phyloP scores from a whole-genome alignment of 2,888 invertebrate species.

The Andrena praecox region DNA sequence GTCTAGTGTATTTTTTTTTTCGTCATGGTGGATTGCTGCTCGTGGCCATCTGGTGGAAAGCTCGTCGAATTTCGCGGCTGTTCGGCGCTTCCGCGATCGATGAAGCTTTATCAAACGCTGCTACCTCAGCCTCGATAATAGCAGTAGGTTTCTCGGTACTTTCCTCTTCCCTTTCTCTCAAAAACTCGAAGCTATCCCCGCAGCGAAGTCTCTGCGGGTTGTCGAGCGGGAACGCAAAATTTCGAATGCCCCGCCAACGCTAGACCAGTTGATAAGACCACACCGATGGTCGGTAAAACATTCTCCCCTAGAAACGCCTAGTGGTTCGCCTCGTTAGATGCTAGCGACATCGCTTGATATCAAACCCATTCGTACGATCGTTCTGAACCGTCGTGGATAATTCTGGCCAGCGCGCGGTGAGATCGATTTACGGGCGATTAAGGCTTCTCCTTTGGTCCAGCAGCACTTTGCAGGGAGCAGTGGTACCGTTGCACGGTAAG shows the following conservation, averaged over 20 bases:
- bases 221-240: background rate
- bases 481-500: conserved; percentile 32
- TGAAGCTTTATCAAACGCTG: conserved; percentile 28
- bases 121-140: background rate
- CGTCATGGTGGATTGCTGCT: background rate
- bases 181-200: background rate
- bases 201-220: background rate
- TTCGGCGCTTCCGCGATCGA: conserved; percentile 36
- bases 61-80: background rate
- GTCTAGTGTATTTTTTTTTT: conserved; percentile 10
- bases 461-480: background rate
- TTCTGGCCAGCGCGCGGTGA: background rate
- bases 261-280: conserved; percentile 24
- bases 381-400: background rate
- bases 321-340: background rate
- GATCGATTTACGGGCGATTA: background rate
- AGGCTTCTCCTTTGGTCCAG: background rate
- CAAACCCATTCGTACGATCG: background rate
- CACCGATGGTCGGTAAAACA: conserved; percentile 52
- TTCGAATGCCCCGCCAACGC: conserved; percentile 12
- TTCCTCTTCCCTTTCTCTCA: background rate
- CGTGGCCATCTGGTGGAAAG: conserved; percentile 54
- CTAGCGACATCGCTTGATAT: conserved; percentile 33
- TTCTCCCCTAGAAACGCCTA: conserved; percentile 22
- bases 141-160: background rate